Base-by-base conservation (phyloP, 2,888 invertebrate species). In the Chrysomela aeneicollis region DNA sequence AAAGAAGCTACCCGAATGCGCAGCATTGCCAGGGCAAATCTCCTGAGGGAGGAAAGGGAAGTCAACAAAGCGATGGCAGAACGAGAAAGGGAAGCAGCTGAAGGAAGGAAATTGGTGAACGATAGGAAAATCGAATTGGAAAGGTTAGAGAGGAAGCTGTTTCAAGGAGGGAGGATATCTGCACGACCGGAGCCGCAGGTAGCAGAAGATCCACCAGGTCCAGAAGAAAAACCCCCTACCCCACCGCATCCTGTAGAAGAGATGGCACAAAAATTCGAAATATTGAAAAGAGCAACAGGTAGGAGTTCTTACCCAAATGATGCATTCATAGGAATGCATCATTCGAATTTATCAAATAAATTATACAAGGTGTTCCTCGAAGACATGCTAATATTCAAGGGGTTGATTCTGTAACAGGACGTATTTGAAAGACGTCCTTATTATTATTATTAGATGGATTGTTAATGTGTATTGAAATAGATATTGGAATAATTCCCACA, bases 261-360 rank as follows among this genome's bases (percentile, higher is more conserved):
- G 59, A 77, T 90, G 84, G 90, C 91, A 67, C 86, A 88, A 10
- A 84, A 88, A 19, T 92, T 94, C 77, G 89, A 90, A 69, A 88
- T 88, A 70, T 84, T 94, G 0, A 92, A 92, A 86, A 88, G 89
- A 78, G 88, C 91, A 0, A 93, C 93, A 17, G 91, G 91, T 72
- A 50, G 51, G 15, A 37, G 37, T 21, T 52, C 26, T 12, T 22
- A 9, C 2, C 18, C 19, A 15, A 18, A 37, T 47, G n/a, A n/a
- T n/a, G n/a, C n/a, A n/a, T 26, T 26, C 26, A 26, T 26, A 26
- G 4, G 26, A n/a, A n/a, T n/a, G n/a, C n/a, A n/a, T n/a, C n/a
- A n/a, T n/a, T n/a, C n/a, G n/a, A n/a, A n/a, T n/a, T n/a, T n/a
- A n/a, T n/a, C n/a, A n/a, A n/a, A n/a, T n/a, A n/a, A n/a, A n/a